Evolutionary conservation across 2,113 vertebrate genomes (phyloP).

Genomic region (Corythoichthys intestinalis): DNA sequence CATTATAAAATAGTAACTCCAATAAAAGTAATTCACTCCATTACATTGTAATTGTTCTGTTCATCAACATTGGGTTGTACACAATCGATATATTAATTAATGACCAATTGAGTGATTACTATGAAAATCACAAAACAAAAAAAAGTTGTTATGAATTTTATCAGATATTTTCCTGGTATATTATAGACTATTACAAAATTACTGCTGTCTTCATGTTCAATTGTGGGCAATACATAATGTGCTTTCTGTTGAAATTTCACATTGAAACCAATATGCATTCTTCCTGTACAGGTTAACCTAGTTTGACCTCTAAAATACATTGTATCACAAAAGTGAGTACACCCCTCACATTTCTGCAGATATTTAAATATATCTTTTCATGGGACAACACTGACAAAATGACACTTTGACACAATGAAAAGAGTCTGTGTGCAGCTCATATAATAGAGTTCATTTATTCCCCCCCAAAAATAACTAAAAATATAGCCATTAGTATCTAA

Average conservation of each 20-base stretch:
- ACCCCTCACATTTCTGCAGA: too few relatives aligned
- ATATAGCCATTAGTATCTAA: too few relatives aligned
- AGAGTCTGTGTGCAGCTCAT: too few relatives aligned
- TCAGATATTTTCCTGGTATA: conserved; percentile 41
- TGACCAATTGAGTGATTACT: neutral
- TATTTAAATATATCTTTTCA: too few relatives aligned
- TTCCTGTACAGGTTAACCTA: neutral
- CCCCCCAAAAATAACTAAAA: too few relatives aligned
- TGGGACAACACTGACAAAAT: too few relatives aligned
- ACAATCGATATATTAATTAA: neutral
- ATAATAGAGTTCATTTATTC: too few relatives aligned
- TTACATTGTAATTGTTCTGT: neutral
- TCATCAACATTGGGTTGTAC: neutral
- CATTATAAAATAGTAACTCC: neutral
- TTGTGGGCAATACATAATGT: conserved; percentile 25
- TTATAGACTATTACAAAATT: conserved; percentile 27
- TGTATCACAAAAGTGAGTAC: too few relatives aligned
- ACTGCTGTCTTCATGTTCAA: conserved; percentile 15
- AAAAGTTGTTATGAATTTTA: conserved; percentile 30
- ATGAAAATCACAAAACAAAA: conserved; percentile 42
- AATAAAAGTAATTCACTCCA: neutral
- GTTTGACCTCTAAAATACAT: neutral
- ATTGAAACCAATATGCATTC: neutral
- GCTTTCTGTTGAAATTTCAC: neutral
- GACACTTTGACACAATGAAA: too few relatives aligned